Percentiles rank a stretch among this genome's conserved stretches.
phyloP scores from a whole-genome alignment of 2,888 invertebrate genomes.

The Ecliptopera silaceata region DNA sequence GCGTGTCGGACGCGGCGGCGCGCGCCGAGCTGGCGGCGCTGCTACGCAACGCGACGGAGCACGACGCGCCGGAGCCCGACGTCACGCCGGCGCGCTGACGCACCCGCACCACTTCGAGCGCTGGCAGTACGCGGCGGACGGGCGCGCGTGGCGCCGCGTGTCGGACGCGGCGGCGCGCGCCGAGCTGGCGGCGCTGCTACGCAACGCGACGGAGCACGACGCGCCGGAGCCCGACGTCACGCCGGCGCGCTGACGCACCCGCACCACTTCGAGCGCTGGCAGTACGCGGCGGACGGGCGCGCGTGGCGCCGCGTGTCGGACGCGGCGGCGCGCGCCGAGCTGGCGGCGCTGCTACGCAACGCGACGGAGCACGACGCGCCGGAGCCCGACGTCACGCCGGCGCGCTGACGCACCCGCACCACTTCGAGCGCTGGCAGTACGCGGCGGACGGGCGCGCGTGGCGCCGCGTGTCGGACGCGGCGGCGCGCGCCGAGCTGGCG shows the following conservation, averaged over 20 bases:
- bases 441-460: too few species aligned
- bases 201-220: conserved; percentile 42
- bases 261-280: conserved; percentile 74
- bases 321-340: conserved; percentile 29
- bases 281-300: conserved; percentile 53
- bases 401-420: conserved; percentile 28
- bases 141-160: conserved; percentile 26
- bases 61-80: conserved; percentile 27
- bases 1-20: conserved; percentile 23
- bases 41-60: conserved; percentile 43
- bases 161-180: conserved; percentile 29
- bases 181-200: conserved; percentile 38
- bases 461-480: conserved; percentile 18
- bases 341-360: conserved; percentile 43
- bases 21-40: conserved; percentile 37
- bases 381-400: conserved; percentile 22
- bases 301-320: conserved; percentile 29
- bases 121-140: conserved; percentile 58
- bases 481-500: conserved; percentile 27
- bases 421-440: too few species aligned
- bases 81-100: conserved; percentile 32
- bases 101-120: conserved; percentile 75
- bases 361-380: conserved; percentile 36
- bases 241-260: conserved; percentile 44
- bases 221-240: conserved; percentile 26